These are phyloP conservation scores for Styela plicata DNA, from an alignment of 23 tunicate genomes.

Conservation along the genomic window DNA sequence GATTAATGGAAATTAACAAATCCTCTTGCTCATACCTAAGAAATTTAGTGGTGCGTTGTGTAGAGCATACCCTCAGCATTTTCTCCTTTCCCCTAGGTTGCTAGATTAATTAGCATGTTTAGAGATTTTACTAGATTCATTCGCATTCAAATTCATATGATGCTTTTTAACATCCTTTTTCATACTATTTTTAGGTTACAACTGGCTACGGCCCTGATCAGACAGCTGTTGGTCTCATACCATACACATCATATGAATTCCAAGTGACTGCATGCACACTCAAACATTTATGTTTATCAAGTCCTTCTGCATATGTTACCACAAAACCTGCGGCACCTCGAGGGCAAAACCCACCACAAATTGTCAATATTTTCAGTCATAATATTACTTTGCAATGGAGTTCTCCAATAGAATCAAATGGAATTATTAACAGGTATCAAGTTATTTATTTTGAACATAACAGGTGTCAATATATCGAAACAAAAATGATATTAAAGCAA, in stretches of 20 bases:
- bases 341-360: conserved; percentile 61
- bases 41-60: too few relatives aligned
- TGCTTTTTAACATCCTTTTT: too few relatives aligned
- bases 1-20: too few relatives aligned
- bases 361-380: conserved; percentile 6
- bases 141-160: too few relatives aligned
- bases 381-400: conserved; percentile 67
- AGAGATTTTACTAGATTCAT: too few relatives aligned
- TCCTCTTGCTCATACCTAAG: too few relatives aligned
- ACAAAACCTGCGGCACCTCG: conserved; percentile 85
- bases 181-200: too few relatives aligned
- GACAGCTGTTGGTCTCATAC: conserved; percentile 40
- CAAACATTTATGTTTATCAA: conserved; percentile 47
- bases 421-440: conserved; percentile 67
- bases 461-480: neutral
- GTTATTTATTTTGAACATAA: neutral
- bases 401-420: conserved; percentile 54
- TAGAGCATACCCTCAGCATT: too few relatives aligned
- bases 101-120: too few relatives aligned
- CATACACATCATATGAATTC: conserved; percentile 66
- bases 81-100: too few relatives aligned
- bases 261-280: conserved; percentile 66
- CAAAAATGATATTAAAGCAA: neutral
- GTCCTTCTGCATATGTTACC: conserved; percentile 55
- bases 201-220: conserved; percentile 40